Evolutionary conservation across 2,888 invertebrate genomes (phyloP).

Genomic region (Athetis lepigone): DNA sequence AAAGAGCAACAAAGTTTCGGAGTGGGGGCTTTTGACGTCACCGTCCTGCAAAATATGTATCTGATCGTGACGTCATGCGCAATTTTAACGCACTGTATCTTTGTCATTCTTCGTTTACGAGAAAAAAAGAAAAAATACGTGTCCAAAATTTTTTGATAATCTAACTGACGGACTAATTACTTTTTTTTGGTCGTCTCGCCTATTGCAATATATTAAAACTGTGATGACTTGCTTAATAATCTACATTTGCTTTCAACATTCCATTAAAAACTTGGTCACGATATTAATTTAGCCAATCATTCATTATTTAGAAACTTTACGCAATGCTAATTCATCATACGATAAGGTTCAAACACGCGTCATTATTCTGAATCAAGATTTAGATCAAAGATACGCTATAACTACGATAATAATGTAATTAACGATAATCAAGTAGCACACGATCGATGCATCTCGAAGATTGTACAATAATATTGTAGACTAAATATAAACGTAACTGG

Average conservation of each 20-base stretch:
- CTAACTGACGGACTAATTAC: too few species aligned
- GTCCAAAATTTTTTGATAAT: too few species aligned
- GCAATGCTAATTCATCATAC: conserved; percentile 32
- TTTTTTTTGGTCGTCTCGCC: too few species aligned
- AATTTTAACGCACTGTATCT: too few species aligned
- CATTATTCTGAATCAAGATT: not conserved
- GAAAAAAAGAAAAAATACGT: too few species aligned
- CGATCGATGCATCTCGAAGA: not conserved
- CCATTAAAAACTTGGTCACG: conserved; percentile 5
- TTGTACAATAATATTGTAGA: too few species aligned
- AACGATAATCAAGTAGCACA: conserved; percentile 9
- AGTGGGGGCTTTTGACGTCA: too few species aligned
- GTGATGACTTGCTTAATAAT: not conserved
- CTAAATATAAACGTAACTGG: too few species aligned
- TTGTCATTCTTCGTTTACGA: too few species aligned
- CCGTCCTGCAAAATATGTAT: too few species aligned
- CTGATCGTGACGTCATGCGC: too few species aligned
- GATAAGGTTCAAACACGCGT: conserved; percentile 4
- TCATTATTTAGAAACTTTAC: conserved; percentile 19
- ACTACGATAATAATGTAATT: not conserved
- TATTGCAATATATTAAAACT: not conserved
- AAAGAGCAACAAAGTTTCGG: too few species aligned
- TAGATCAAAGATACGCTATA: conserved; percentile 22
- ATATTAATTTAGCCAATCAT: conserved; percentile 3
- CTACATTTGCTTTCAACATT: conserved; percentile 5